These are phyloP conservation scores for Cynopterus brachyotis DNA, from an alignment of 2,113 vertebrate species.

Conservation along the genomic window DNA sequence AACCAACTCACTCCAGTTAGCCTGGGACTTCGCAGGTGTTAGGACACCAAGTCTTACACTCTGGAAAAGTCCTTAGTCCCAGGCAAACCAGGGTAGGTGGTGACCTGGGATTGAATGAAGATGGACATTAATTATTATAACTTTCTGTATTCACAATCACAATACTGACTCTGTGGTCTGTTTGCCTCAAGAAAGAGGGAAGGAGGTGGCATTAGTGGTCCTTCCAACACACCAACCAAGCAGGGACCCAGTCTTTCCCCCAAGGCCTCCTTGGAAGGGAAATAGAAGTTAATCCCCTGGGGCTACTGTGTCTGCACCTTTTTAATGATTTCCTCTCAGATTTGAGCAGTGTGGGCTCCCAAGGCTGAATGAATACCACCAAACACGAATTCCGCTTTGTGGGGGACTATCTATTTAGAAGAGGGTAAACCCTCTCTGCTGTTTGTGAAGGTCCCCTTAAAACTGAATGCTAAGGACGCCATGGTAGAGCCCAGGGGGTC, in stretches of 20 bases:
- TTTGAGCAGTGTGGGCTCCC: not conserved
- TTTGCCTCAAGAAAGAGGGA: not conserved
- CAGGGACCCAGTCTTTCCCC: not conserved
- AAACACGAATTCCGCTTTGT: not conserved
- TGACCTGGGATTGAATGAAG: not conserved
- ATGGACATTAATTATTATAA: not conserved
- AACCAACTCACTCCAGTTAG: too few species aligned
- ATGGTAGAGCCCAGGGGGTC: not conserved
- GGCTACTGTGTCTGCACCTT: not conserved
- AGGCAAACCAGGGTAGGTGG: not conserved
- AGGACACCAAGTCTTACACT: not conserved
- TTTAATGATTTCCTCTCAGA: not conserved
- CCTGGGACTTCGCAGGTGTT: not conserved
- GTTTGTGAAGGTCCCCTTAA: not conserved
- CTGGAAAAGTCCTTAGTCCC: not conserved
- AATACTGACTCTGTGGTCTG: not conserved
- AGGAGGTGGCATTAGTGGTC: not conserved
- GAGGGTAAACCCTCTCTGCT: not conserved
- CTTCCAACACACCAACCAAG: not conserved
- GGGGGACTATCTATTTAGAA: not conserved
- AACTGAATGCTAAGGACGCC: not conserved
- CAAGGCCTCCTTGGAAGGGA: not conserved
- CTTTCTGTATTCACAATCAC: not conserved
- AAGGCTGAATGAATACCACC: not conserved
- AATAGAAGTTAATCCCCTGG: fast-evolving